Base-by-base conservation (phyloP, 92 coral and sea anemone species). In the Actinernus sp. region DNA sequence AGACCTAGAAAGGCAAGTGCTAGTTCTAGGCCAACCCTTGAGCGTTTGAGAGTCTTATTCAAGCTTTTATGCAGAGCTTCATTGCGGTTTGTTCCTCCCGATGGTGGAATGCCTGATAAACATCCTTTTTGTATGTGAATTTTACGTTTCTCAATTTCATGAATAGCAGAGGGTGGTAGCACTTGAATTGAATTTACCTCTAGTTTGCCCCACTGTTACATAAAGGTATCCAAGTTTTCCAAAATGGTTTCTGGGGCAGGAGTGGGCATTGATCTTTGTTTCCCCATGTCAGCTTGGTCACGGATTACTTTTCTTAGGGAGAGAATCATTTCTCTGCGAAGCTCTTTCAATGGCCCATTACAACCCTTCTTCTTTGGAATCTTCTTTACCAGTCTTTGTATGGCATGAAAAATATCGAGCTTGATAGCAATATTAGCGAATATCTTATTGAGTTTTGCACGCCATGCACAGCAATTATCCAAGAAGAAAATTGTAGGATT, bases 171-270 rank as follows among this genome's bases (percentile, higher is more conserved):
- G 34, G 84, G 24, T 84, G 85, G 68, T 46, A 85, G 52, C 22
- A 85, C 7, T 64, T 56, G 58, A 41, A 41, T 59, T 29, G 82
- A 85, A 64, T 78, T 31, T 2, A 78, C 24, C 27, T 85, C 82
- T 10, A 51, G 45, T 2, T 16, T 78, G 30, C 24, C 53, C 92
- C 92, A 85, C 66, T 65, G 61, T 31, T 52, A 47, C 65, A 70
- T 32, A 28, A 78, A 85, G n/a, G 10, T 72, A 40, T 85, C 67
- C 51, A 79, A 34, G 54, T 78, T 72, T 33, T 85, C 39, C 52
- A 79, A 41, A 18, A 85, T 78, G 25, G 62, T 16, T 72, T 85
- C 82, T 58, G 86, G 81, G 25, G 72, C 58, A 64, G 92, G 92
- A 20, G 83, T 78, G 6, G 51, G 33, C 92, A 85, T 85, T 71